Evolutionary conservation across 2,888 invertebrate genomes (phyloP), one percentile per base, ranked within the genome.

Genomic region (Erebia ligea): DNA sequence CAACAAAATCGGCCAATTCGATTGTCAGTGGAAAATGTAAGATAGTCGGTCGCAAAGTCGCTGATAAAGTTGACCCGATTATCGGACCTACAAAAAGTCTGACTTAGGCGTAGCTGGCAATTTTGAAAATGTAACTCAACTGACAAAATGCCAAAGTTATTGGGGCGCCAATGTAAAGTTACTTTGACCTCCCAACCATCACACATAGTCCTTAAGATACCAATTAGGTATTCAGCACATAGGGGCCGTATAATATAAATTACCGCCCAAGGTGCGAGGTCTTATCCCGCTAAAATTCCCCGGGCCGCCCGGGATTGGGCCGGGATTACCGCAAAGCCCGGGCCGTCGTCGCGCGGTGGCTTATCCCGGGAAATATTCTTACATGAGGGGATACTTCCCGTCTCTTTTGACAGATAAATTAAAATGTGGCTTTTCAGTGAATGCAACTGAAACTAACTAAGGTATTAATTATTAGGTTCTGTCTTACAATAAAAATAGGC

Each of bases 351-450:
- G 83, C 81, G 75, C 79, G 80, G 80, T 84, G 81, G 85, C 86
- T 87, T 87, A 87, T 84, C 82, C 83, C 68, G 77, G 77, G 79
- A 83, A 80, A 85, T 84, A 85, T 86, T 86, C 85, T 80, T 76
- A 76, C 79, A 73, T 73, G 66, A 76, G 80, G 84, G 34, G 84
- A 85, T 82, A 81, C 82, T 77, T 73, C 74, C 64, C 62, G 72
- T 74, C 73, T 73, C 76, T 73, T 21, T 57, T 54, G 54, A 17
- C 54, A 17, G 5, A 17, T 61, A 61, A 17, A 52, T 25, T 45
- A 52, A 64, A 64, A 64, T 8, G 6, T 34, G 52, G 52, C 52
- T 15, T 15, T 45, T 45, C 45, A 45, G 34, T 34, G 34, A 6
- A 34, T 6, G 34, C 34, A 34, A 34, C 1, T 34, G 34, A 34